Conservation (phyloP, 2,113 vertebrate species). For the Meleagris gallopavo region DNA sequence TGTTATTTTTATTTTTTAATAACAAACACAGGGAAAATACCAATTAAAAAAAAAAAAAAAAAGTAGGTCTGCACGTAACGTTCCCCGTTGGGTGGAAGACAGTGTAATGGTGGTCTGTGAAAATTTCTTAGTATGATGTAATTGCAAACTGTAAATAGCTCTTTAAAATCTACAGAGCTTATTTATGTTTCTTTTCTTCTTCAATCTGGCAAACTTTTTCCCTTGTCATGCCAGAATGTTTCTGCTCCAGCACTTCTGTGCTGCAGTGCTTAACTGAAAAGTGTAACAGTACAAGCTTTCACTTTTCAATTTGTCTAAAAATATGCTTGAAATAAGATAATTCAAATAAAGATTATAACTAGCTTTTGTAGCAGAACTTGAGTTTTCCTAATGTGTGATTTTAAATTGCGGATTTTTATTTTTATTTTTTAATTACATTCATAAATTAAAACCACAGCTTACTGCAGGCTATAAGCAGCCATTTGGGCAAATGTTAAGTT, state of each 20-base stretch:
- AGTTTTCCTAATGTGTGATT: background rate
- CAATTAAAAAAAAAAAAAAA: background rate
- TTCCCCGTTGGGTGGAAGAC: background rate
- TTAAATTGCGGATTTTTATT: background rate
- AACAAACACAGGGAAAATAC: background rate
- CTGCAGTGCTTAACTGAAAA: background rate
- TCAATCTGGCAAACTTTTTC: background rate
- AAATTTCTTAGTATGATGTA: background rate
- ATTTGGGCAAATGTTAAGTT: background rate
- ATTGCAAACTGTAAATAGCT: background rate
- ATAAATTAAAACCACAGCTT: background rate
- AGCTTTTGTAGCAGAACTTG: background rate
- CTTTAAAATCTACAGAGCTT: background rate
- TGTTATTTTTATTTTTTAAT: background rate
- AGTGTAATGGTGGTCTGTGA: background rate
- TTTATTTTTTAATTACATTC: background rate
- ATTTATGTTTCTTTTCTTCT: background rate
- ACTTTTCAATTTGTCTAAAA: background rate
- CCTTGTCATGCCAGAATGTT: background rate
- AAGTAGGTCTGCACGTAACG: fast-evolving
- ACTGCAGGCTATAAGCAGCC: background rate
- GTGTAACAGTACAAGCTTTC: background rate
- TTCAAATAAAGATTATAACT: background rate
- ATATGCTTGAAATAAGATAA: background rate
- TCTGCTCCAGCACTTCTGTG: background rate